Percentiles rank a stretch among this genome's conserved stretches.
Evolutionary conservation across 2,797 vertebrate species (phyloP).

Genomic region (Argentina silus): DNA sequence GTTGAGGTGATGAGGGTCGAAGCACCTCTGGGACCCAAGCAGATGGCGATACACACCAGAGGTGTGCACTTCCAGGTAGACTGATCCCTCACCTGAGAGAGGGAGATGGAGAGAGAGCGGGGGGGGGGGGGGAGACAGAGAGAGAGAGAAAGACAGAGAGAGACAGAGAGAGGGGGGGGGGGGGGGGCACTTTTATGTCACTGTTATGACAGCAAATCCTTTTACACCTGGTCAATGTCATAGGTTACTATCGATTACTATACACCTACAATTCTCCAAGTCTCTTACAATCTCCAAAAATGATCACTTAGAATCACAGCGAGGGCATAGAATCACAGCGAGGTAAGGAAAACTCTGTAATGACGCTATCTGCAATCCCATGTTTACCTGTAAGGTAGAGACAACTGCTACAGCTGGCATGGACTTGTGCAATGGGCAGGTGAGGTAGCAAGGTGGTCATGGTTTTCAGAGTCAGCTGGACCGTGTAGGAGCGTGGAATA

Average conservation of each 20-base stretch:
- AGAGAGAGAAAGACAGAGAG: background rate
- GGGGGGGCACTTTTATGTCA: background rate
- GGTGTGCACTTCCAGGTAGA: slow-evolving; percentile 24
- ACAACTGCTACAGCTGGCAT: slow-evolving; percentile 68
- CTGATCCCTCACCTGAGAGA: slow-evolving; percentile 18
- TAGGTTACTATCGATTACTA: no score
- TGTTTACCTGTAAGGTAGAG: slow-evolving; percentile 69
- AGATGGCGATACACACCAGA: slow-evolving; percentile 13
- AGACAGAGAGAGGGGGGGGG: background rate
- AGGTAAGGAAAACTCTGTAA: no score
- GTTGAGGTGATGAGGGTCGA: background rate
- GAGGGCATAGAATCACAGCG: no score
- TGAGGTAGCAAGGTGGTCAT: slow-evolving; percentile 63
- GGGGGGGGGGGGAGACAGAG: background rate
- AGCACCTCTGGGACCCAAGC: slow-evolving; percentile 10
- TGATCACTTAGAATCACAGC: no score
- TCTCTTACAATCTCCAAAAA: no score
- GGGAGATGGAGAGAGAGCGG: background rate
- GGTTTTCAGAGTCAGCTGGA: slow-evolving; percentile 66
- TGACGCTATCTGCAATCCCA: no score
- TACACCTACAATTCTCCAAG: no score
- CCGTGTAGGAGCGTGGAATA: slow-evolving; percentile 64
- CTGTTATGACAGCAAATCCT: no score
- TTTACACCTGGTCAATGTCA: no score
- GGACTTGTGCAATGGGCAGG: slow-evolving; percentile 56